phyloP scores from a whole-genome alignment of 2,797 vertebrate genomes.

The Amniataba percoides region DNA sequence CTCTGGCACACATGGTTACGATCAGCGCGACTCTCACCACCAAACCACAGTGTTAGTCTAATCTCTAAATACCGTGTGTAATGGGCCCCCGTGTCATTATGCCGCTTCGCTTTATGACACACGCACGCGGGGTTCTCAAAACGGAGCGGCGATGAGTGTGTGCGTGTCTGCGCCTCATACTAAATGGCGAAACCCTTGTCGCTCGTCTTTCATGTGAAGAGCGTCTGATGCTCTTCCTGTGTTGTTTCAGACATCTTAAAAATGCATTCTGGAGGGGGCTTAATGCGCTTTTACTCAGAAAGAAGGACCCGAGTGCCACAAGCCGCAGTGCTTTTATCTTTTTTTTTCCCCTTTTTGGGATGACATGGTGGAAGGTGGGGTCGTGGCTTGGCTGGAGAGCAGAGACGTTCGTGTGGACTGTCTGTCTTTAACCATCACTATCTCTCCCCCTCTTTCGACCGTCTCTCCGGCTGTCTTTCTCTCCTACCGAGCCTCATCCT shows the following conservation, averaged over 20 bases:
- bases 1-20: conserved; percentile 79
- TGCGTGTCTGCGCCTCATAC: conserved; percentile 59
- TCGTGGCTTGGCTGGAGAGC: conserved; percentile 1
- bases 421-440: conserved; percentile 44
- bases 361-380: neutral
- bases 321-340: conserved; percentile 18
- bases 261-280: conserved; percentile 32
- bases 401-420: conserved; percentile 33
- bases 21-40: conserved; percentile 72
- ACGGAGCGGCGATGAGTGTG: conserved; percentile 43
- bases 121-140: conserved; percentile 28
- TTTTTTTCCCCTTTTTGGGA: conserved; percentile 2
- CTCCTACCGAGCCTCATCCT: conserved; percentile 66
- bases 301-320: conserved; percentile 5
- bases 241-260: conserved; percentile 45
- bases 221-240: conserved; percentile 72
- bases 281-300: conserved; percentile 41
- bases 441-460: conserved; percentile 25
- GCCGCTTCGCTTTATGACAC: conserved; percentile 76
- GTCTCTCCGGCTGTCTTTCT: conserved; percentile 36
- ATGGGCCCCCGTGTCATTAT: conserved; percentile 74
- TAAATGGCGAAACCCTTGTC: conserved; percentile 48
- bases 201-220: conserved; percentile 53
- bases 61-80: conserved; percentile 82
- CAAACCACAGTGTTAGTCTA: conserved; percentile 83